Base-by-base conservation (phyloP, 1,140 invertebrate species). In the Acromyrmex charruanus region DNA sequence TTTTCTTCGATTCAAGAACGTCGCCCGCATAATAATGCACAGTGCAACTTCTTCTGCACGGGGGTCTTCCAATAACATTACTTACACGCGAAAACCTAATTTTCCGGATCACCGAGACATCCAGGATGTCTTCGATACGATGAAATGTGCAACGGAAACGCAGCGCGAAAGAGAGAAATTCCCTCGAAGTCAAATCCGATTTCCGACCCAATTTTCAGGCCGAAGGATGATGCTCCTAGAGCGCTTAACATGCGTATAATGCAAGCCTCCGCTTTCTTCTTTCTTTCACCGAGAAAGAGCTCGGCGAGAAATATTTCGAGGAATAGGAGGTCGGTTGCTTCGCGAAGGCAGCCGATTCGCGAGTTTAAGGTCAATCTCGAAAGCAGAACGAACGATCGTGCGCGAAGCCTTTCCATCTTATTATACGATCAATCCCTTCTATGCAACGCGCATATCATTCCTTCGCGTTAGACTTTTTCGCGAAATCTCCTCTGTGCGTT, bases 311-410 rank as follows among this genome's bases (percentile, higher is more conserved):
- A 72, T 82, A 69, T 77, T 68, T 63, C 28, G 25, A 3, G 44
- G 63, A 86, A 86, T 71, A 80, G 77, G 65, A 86, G 61, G 75
- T 85, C 82, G 81, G n/a, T 21, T 18, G 61, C 51, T 9, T 55
- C 75, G 82, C 82, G 49, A 79, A 58, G 12, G 49, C 77, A 71
- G 55, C 6, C 69, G 68, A 82, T 82, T 49, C 75, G 59, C 61
- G 71, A 79, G 82, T 85, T 85, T 85, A 79, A 85, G 82, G 82
- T 79, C 82, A 79, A 85, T 66, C 82, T 85, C 21, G 82, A 85
- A 79, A 85, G 82, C 82, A 63, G 25, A 66, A 66, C 74, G 61
- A 68, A 61, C 39, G 28, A 66, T 55, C 82, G 18, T 14, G 66
- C 7, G 58, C 79, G 55, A 51, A n/a, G 51, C 72, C 61, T 85